Conservation (phyloP, 2,797 vertebrate genomes). For the Semaprochilodus insignis region DNA sequence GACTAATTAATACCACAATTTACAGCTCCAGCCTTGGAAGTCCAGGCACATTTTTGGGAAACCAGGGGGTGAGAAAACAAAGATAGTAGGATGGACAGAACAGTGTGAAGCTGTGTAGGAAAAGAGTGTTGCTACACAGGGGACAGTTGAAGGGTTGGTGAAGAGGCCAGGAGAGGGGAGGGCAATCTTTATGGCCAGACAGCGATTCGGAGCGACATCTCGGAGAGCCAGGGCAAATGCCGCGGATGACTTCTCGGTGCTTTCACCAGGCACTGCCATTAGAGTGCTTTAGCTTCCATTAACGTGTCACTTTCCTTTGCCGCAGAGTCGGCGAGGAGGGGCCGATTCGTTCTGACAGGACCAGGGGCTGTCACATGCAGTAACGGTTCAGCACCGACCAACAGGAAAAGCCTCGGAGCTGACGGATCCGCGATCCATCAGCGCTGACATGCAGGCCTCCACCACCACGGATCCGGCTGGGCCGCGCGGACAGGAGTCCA, state of each 20-base stretch:
- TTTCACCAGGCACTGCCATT: conserved; percentile 73
- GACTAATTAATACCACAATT: conserved; percentile 56
- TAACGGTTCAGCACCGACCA: conserved; percentile 72
- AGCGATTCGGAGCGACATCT: conserved; percentile 62
- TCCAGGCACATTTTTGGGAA: not conserved
- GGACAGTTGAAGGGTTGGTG: conserved; percentile 37
- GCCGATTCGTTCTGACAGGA: conserved; percentile 79
- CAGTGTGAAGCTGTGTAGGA: conserved; percentile 9
- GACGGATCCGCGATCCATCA: conserved; percentile 73
- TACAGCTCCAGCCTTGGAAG: conserved; percentile 35
- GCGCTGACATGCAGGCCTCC: conserved; percentile 70
- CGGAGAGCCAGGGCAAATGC: conserved; percentile 64
- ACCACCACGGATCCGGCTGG: conserved; percentile 62
- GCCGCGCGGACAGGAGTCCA: conserved; percentile 55
- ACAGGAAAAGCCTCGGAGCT: conserved; percentile 71
- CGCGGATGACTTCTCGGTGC: conserved; percentile 56
- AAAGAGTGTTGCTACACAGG: conserved; percentile 31
- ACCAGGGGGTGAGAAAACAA: not conserved
- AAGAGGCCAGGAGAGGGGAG: conserved; percentile 25
- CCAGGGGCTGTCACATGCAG: conserved; percentile 73
- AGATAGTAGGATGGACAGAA: not conserved
- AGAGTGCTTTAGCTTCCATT: conserved; percentile 78
- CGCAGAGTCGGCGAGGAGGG: conserved; percentile 67
- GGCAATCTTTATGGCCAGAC: conserved; percentile 47
- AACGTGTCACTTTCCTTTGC: conserved; percentile 78